Percentiles rank a stretch among this genome's conserved stretches.
Evolutionary conservation across 1,140 invertebrate genomes (phyloP).

Genomic region (Probaryconus sp.): DNA sequence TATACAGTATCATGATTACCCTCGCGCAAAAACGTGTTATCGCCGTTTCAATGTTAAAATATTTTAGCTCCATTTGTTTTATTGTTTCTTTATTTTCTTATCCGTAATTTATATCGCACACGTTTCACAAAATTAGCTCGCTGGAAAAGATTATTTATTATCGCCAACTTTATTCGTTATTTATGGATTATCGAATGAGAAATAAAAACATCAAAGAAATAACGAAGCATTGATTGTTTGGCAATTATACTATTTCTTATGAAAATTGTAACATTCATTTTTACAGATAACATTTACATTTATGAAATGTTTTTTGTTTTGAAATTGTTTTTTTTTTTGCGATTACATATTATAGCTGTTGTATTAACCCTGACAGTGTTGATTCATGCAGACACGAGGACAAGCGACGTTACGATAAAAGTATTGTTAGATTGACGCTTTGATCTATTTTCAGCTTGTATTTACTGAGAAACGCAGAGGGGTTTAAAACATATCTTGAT

Average conservation of each 20-base stretch:
- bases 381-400: constrained; percentile 40
- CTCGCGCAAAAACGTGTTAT: constrained; percentile 24
- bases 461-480: constrained; percentile 43
- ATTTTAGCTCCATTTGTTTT: constrained; percentile 16
- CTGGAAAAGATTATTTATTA: constrained; percentile 33
- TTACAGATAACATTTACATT: too few relatives aligned
- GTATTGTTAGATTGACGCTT: constrained; percentile 51
- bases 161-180: constrained; percentile 18
- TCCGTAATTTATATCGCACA: constrained; percentile 14
- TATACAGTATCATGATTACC: constrained; percentile 34
- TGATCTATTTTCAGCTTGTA: constrained; percentile 46
- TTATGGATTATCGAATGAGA: neutral
- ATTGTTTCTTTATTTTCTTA: constrained; percentile 7
- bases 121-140: constrained; percentile 34
- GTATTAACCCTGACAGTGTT: constrained; percentile 45
- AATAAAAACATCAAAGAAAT: too few relatives aligned
- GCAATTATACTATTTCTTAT: too few relatives aligned
- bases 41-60: constrained; percentile 4
- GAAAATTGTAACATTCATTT: constrained; percentile 15
- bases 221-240: too few relatives aligned
- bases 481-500: constrained; percentile 44
- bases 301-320: too few relatives aligned
- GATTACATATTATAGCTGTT: constrained; percentile 41
- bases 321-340: constrained; percentile 15
- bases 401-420: constrained; percentile 25